Evolutionary conservation across 2,888 invertebrate species (phyloP).

Genomic region (Sialis lutaria): DNA sequence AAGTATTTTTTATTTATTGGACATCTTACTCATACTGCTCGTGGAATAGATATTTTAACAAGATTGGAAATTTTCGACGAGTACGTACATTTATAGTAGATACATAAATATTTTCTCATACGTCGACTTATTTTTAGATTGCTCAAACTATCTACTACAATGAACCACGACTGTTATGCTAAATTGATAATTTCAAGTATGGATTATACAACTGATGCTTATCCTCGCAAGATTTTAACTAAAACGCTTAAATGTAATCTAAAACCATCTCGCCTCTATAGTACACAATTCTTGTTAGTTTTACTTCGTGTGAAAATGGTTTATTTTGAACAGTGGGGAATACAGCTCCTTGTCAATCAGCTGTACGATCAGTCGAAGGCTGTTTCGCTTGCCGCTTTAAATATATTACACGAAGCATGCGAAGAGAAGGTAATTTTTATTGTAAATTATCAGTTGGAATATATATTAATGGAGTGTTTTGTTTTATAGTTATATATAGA

Average conservation of each 20-base stretch:
- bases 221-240: constrained; percentile 44
- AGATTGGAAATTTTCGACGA: constrained; percentile 56
- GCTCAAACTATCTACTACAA: constrained; percentile 59
- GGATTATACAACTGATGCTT: constrained; percentile 66
- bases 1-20: constrained; percentile 91
- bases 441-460: constrained; percentile 1
- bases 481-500: constrained; percentile 46
- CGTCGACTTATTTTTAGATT: constrained; percentile 35
- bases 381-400: constrained; percentile 64
- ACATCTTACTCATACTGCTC: constrained; percentile 55
- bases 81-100: constrained; percentile 28
- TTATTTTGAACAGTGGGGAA: constrained; percentile 71
- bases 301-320: constrained; percentile 59
- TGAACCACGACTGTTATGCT: constrained; percentile 81
- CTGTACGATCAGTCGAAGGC: constrained; percentile 67
- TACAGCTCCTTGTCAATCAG: constrained; percentile 69
- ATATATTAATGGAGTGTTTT: neutral
- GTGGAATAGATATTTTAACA: constrained; percentile 53
- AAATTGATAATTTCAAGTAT: constrained; percentile 85
- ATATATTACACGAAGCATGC: constrained; percentile 82
- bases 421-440: constrained; percentile 52
- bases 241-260: constrained; percentile 38
- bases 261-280: constrained; percentile 57
- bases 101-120: neutral
- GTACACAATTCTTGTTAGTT: constrained; percentile 80